Evolutionary conservation across 2,797 vertebrate genomes (phyloP), one percentile per base, ranked within the genome.

Genomic region (Spinibarbus caldwelli): DNA sequence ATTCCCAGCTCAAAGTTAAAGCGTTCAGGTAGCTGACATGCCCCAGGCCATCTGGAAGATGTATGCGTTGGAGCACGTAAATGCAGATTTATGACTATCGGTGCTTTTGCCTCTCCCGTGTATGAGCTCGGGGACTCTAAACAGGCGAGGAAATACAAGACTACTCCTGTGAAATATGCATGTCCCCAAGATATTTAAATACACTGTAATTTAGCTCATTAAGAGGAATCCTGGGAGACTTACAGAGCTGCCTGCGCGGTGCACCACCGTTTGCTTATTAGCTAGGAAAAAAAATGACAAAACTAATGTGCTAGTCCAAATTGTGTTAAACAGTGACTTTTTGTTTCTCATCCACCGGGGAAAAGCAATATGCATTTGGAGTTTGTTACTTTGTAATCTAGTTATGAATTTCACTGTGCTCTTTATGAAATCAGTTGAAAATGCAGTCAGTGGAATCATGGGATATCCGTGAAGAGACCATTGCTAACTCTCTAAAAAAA

Each of bases 11-110:
- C 57, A 47, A 67, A 85, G 87, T 79, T 54, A 77, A 77, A 64
- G 73, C 73, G 2, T 81, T 80, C 67, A 62, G 68, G 68, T 86
- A 54, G 59, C 78, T 80, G 73, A 31, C 19, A 36, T n/a, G 45
- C 75, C 83, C 8, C 75, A 23, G 64, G 82, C 75, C 36, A 45
- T 57, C 15, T 82, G 78, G 75, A 79, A 64, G 77, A 73, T 76
- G 76, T 34, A 85, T 85, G 80, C 75, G 79, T 67, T 79, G 68
- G 54, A 83, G 64, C 86, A 84, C 67, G 73, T 75, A 73, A 89
- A 89, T 89, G 87, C 68, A 9, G 68, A 89, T 91, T 90, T 87
- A 90, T 87, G 59, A 76, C 86, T 87, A 80, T 84, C 78, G 47
- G 59, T 90, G 85, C 83, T 88, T 88, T 89, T 86, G 49, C 80